phyloP scores from a whole-genome alignment of 2,113 vertebrate species.

The Corythornis madagascariensis region DNA sequence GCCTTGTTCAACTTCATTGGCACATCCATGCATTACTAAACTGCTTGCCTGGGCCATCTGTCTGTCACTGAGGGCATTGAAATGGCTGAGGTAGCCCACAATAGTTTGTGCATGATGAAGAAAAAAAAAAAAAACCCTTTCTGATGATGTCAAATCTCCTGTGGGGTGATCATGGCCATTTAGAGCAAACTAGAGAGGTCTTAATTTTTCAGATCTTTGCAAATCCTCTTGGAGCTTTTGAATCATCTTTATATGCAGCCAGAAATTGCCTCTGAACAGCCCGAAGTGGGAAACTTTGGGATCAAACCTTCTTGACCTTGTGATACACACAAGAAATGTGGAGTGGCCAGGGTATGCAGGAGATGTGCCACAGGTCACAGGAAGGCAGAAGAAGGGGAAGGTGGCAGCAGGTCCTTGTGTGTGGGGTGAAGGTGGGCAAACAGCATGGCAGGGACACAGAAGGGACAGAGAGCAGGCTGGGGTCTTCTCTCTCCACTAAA shows the following conservation, averaged over 20 bases:
- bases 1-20: neutral
- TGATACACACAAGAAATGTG: neutral
- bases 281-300: neutral
- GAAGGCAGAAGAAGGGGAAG: neutral
- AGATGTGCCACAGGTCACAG: neutral
- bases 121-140: neutral
- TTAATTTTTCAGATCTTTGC: neutral
- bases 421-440: neutral
- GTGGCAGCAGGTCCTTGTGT: neutral
- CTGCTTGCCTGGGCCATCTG: neutral
- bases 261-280: neutral
- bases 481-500: neutral
- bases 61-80: neutral
- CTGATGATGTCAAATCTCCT: slow-evolving; percentile 6
- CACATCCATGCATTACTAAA: slow-evolving; percentile 2
- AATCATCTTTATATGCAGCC: neutral
- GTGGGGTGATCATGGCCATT: neutral
- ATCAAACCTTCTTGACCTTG: neutral
- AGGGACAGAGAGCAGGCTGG: neutral
- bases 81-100: slow-evolving; percentile 8
- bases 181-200: neutral
- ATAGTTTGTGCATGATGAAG: neutral
- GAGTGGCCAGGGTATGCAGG: neutral
- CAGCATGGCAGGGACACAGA: neutral
- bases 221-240: neutral